Evolutionary conservation across 2,888 invertebrate genomes (phyloP).

Genomic region (Taphrorychus bicolor): DNA sequence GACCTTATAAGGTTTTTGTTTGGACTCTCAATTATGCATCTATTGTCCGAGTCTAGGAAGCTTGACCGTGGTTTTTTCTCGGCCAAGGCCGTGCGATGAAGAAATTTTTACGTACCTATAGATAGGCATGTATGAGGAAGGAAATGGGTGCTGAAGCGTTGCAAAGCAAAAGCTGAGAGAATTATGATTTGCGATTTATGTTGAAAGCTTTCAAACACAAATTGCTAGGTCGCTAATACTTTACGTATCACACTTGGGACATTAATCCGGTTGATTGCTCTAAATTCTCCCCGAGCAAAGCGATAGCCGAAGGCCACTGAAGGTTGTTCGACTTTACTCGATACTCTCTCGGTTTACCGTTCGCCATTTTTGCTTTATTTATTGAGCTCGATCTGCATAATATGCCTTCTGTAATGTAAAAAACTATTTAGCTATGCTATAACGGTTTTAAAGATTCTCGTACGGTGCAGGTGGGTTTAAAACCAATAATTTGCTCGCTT

Average conservation of each 20-base stretch:
- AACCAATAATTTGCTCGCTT: background rate
- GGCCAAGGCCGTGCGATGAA: conserved; percentile 18
- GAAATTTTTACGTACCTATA: conserved; percentile 28
- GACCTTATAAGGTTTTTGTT: conserved; percentile 17
- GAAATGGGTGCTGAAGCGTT: background rate
- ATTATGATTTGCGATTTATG: too few species aligned
- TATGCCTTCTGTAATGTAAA: too few species aligned
- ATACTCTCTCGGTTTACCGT: conserved; percentile 22
- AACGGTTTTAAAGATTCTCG: background rate
- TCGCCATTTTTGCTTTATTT: conserved; percentile 29
- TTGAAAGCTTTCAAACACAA: background rate
- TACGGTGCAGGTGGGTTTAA: background rate
- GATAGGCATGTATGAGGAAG: background rate
- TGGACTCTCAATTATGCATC: conserved; percentile 14
- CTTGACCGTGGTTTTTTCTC: conserved; percentile 28
- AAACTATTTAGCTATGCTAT: background rate
- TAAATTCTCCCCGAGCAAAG: conserved; percentile 24
- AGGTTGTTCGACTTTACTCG: conserved; percentile 29
- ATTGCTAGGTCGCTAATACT: background rate
- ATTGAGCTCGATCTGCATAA: conserved; percentile 24
- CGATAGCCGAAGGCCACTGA: conserved; percentile 30
- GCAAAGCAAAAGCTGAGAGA: too few species aligned
- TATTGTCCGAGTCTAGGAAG: background rate
- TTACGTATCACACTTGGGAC: background rate
- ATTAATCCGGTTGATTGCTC: conserved; percentile 26